Percentiles rank a stretch among this genome's conserved stretches.
Conservation (phyloP, 2,113 vertebrate species). For the Euleptes europaea region DNA sequence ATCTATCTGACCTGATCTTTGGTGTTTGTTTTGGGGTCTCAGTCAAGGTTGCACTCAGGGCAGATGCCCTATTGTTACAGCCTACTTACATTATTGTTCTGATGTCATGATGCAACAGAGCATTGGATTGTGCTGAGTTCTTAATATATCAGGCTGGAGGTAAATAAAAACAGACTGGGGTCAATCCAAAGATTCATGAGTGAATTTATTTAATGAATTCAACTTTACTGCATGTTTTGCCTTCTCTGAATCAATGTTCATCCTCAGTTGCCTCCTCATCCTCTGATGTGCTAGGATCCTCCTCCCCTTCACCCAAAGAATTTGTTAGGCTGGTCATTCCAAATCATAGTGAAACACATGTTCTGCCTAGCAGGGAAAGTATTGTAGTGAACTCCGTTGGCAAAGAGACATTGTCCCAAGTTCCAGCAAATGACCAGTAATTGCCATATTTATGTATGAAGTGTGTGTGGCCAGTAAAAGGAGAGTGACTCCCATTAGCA, state of each 20-base stretch:
- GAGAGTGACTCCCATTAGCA: background rate
- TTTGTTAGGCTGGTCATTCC: background rate
- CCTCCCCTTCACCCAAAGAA: background rate
- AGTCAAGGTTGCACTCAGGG: background rate
- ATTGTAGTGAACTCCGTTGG: background rate
- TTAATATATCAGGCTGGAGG: too few relatives aligned
- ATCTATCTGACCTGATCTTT: background rate
- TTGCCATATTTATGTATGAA: background rate
- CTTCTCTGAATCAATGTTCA: background rate
- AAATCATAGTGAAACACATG: constrained; percentile 10
- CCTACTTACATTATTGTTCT: too few relatives aligned
- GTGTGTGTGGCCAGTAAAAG: background rate
- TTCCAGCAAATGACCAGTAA: constrained; percentile 13
- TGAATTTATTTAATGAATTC: constrained; percentile 17
- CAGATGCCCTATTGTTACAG: too few relatives aligned
- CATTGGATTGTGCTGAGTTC: background rate
- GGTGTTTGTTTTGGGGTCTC: too few relatives aligned
- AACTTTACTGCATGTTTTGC: background rate
- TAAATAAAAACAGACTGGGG: background rate
- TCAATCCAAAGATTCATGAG: background rate
- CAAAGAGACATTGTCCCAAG: constrained; percentile 1
- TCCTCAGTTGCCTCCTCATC: background rate
- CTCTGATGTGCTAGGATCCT: background rate
- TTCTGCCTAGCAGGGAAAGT: background rate
- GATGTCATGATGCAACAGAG: background rate